phyloP scores from a whole-genome alignment of 2,888 invertebrate genomes.

The Tenthredo livida region DNA sequence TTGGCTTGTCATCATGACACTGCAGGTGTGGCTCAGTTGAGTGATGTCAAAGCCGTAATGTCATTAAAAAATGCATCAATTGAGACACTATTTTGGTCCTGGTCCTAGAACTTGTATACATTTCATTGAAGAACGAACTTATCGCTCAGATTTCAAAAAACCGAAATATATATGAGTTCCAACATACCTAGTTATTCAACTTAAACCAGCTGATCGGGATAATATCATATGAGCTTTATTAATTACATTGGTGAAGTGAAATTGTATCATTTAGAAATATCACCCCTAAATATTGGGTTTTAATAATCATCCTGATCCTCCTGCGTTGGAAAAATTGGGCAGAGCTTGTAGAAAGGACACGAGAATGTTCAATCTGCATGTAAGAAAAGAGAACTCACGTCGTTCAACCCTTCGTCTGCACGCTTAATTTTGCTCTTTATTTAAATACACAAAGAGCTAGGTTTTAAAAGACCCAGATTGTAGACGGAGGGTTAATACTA shows the following conservation, averaged over 20 bases:
- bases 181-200: too few species aligned
- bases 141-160: not conserved
- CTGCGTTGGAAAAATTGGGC: not conserved
- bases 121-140: not conserved
- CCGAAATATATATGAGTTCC: not conserved
- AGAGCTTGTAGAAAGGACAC: not conserved
- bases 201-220: not conserved
- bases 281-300: not conserved
- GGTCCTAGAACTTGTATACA: not conserved
- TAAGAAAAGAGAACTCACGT: not conserved
- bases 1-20: not conserved
- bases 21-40: not conserved
- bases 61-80: not conserved
- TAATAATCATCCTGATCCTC: not conserved
- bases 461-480: too few species aligned
- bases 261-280: not conserved
- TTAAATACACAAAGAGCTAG: too few species aligned
- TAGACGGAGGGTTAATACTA: too few species aligned
- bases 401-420: too few species aligned
- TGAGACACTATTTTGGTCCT: not conserved
- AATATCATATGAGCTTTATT: not conserved
- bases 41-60: not conserved
- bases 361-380: not conserved
- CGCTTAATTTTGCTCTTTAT: too few species aligned
- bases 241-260: not conserved